Evolutionary conservation across 2,797 vertebrate genomes (phyloP).

Genomic region (Acanthurus lineatus): DNA sequence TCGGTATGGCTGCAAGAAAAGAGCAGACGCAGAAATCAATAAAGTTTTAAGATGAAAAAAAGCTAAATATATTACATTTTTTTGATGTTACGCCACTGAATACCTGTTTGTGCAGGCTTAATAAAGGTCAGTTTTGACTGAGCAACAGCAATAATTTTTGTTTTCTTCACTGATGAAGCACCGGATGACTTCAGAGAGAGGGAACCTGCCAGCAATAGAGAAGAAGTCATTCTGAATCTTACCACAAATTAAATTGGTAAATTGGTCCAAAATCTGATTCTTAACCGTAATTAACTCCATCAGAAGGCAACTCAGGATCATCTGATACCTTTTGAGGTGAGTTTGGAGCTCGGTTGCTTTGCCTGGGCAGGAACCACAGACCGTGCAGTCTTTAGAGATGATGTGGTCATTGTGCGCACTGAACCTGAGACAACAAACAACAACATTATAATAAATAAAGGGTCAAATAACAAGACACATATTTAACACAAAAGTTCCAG

Average conservation of each 20-base stretch:
- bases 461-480: background rate
- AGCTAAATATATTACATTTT: background rate
- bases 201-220: slow-evolving; percentile 52
- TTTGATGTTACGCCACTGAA: background rate
- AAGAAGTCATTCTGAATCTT: background rate
- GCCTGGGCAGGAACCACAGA: slow-evolving; percentile 47
- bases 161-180: slow-evolving; percentile 69
- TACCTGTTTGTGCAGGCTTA: slow-evolving; percentile 90
- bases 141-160: slow-evolving; percentile 87
- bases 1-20: slow-evolving; percentile 87
- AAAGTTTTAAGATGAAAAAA: background rate
- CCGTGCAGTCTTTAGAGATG: slow-evolving; percentile 59
- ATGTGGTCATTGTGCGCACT: slow-evolving; percentile 40
- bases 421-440: slow-evolving; percentile 55
- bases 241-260: background rate
- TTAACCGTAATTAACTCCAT: background rate
- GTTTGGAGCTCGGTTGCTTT: slow-evolving; percentile 64
- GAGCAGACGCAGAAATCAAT: background rate
- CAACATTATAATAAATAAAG: background rate
- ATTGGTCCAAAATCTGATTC: background rate
- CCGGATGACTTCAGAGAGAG: slow-evolving; percentile 70
- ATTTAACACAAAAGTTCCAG: background rate
- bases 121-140: slow-evolving; percentile 91
- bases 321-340: slow-evolving; percentile 62
- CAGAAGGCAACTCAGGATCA: background rate